Evolutionary conservation across 2,113 vertebrate species (phyloP).

Genomic region (Cavia porcellus): DNA sequence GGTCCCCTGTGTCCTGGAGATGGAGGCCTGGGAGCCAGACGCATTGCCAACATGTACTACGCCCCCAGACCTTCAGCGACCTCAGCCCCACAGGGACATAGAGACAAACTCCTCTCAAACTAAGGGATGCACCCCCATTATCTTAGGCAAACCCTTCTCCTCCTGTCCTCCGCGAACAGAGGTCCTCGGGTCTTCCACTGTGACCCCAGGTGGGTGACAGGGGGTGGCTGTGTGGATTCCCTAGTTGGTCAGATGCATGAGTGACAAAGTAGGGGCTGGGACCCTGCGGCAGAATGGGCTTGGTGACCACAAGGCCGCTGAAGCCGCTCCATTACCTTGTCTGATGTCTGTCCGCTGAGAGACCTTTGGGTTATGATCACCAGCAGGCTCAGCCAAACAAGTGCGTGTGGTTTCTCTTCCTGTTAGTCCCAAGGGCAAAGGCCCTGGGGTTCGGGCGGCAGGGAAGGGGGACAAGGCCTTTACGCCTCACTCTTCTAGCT

Average conservation of each 20-base stretch:
- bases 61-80: background rate
- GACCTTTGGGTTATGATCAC: constrained; percentile 53
- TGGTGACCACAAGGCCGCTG: background rate
- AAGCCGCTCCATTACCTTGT: background rate
- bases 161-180: background rate
- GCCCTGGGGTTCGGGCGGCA: background rate
- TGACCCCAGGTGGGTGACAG: background rate
- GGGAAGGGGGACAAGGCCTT: background rate
- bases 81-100: background rate
- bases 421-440: constrained; percentile 41
- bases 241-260: background rate
- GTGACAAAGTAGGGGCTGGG: background rate
- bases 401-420: background rate
- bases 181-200: background rate
- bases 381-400: background rate
- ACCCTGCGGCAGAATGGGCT: background rate
- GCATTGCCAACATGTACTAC: background rate
- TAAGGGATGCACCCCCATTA: background rate
- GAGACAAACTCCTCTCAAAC: background rate
- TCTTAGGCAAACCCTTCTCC: accelerated
- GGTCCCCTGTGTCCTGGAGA: background rate
- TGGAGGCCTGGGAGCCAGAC: background rate
- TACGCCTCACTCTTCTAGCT: background rate
- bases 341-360: background rate
- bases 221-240: background rate